Base-by-base conservation (phyloP, 2,113 vertebrate genomes). In the Hemiscyllium ocellatum region DNA sequence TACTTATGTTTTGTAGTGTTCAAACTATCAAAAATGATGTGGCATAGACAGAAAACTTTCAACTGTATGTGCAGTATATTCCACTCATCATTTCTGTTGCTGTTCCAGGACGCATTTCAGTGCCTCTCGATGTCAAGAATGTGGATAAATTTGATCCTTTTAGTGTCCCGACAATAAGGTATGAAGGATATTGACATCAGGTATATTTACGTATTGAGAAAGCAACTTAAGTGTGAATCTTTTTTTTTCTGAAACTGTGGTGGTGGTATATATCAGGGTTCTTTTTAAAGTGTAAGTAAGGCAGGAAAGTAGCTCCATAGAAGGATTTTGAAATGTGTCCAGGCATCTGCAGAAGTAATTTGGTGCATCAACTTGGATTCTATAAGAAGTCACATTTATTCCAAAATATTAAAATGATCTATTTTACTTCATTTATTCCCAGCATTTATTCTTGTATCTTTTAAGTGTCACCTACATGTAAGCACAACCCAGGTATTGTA, bases 131-230 rank as follows among this genome's bases (percentile, higher is more conserved):
- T 96, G 87, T 99, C 94, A 98, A 97, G 96, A 98, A 97, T 37
- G 96, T 99, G 33, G 98, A 99, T 22, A 96, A 96, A n/a, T 99
- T 99, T 95, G 98, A 99, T 97, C 99, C 99, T 0, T 99, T 99
- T 0, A 95, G 97, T 15, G 99, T 99, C 19, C 99, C 99, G 96
- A 99, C 98, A n/a, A 98, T 99, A 97, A 98, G 98, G 98, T 98
- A 69, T 95, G 96, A 95, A 72, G 65, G 37, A 33, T 17, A n/a
- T 90, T 90, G 56, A 29, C 87, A 61, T 90, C 6, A 15, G 26
- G 10, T 66, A 19, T 19, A 37, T 91, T 61, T 91, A 20, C 61
- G 66, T 91, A 37, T 66, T 66, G 17, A 66, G 4, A 91, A 91
- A 91, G 7, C 24, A 3, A 87, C 50, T 87, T 26, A 26, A 26